Conservation (phyloP, 2,888 invertebrate genomes). For the Dendrolimus houi region DNA sequence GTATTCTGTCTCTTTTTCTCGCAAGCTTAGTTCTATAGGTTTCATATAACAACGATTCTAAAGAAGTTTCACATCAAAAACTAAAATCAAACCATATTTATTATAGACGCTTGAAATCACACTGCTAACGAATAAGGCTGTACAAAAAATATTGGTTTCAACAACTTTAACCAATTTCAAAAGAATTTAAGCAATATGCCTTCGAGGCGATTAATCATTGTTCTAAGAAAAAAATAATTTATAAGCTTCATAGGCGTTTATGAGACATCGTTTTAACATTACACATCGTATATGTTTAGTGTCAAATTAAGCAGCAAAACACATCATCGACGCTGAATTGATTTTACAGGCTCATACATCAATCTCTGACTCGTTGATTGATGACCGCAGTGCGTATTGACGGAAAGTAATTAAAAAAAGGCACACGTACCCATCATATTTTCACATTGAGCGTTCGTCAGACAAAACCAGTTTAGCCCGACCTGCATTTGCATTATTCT, state of each 20-base stretch:
- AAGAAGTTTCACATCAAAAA: too few relatives aligned
- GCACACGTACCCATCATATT: slow-evolving; percentile 36
- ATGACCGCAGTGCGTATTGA: slow-evolving; percentile 56
- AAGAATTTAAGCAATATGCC: not conserved
- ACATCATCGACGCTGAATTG: slow-evolving; percentile 62
- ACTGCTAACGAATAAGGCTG: too few relatives aligned
- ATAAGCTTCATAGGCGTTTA: slow-evolving; percentile 15
- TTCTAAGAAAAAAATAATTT: slow-evolving; percentile 16
- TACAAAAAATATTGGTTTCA: too few relatives aligned
- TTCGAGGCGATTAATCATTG: not conserved
- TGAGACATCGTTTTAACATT: slow-evolving; percentile 20
- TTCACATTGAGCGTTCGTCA: slow-evolving; percentile 23
- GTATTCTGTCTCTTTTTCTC: too few relatives aligned
- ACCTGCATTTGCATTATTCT: slow-evolving; percentile 13
- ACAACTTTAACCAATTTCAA: not conserved
- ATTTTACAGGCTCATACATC: slow-evolving; percentile 60
- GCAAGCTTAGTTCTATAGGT: too few relatives aligned
- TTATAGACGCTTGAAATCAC: too few relatives aligned
- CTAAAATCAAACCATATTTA: too few relatives aligned
- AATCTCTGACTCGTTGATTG: slow-evolving; percentile 70
- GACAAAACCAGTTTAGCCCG: slow-evolving; percentile 24
- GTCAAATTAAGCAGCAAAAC: slow-evolving; percentile 67
- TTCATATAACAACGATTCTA: too few relatives aligned
- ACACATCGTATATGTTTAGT: slow-evolving; percentile 48
- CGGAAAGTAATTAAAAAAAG: slow-evolving; percentile 67